Base-by-base conservation (phyloP, 2,113 vertebrate genomes). In the Hipposideros armiger region DNA sequence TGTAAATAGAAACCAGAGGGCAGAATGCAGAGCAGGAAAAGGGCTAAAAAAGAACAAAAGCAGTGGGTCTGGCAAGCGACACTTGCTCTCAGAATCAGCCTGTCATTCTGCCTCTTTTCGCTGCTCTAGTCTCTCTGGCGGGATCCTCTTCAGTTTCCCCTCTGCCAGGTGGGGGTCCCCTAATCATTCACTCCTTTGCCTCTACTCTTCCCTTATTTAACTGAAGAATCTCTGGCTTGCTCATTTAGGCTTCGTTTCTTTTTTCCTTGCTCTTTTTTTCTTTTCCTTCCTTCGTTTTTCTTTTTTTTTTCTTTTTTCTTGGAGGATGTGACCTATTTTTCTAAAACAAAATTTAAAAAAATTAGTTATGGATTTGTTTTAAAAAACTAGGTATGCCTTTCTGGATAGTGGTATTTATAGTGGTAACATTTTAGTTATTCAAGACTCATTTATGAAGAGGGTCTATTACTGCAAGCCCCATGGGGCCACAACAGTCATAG, bases 1-100 rank as follows among this genome's bases (percentile, higher is more conserved):
- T 62, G 89, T 89, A 78, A 89, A 91, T 32, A 62, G 82, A 91
- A 97, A 95, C 19, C 62, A 36, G 67, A 97, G 89, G 82, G 69
- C 78, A 95, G 62, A 78, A 66, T 45, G 24, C 95, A 95, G 91
- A 94, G 36, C 45, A 69, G 52, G 66, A 90, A 90, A 92, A 26
- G 9, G 69, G 22, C 32, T 78, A 4, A 24, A 52, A 67, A 45
- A 69, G 64, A 72, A 64, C 30, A 80, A 67, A 87, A 45, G 26
- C 36, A 3, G 9, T 20, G 40, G n/a, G 3, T 4, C 58, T 17
- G 50, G 62, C n/a, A 52, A 77, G 73, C 10, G 2, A 40, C n/a
- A 72, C n/a, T 32, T 62, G 30, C 13, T 50, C 8, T 56, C 42
- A 0, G 84, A 88, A 36, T 36, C 73, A 62, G 2, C 26, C 78